Percentiles rank a stretch among this genome's conserved stretches.
These are phyloP conservation scores for Caenorhabditis sp. DNA, from an alignment of 2,888 invertebrate species.

Conservation along the genomic window DNA sequence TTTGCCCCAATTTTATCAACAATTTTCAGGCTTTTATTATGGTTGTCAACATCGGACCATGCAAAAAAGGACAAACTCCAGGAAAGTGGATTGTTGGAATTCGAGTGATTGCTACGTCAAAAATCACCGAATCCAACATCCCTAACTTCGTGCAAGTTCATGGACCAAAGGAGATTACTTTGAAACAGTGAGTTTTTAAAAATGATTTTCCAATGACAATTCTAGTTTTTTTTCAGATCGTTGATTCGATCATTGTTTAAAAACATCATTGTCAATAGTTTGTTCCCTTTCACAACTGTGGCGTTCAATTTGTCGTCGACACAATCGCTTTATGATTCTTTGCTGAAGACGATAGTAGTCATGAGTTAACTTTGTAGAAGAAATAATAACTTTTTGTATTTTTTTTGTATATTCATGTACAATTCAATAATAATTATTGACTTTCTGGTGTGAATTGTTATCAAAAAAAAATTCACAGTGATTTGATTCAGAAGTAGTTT, in stretches of 20 bases:
- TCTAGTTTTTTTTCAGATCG: constrained; percentile 47
- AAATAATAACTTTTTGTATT: no score
- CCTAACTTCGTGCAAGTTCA: constrained; percentile 47
- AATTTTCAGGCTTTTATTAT: constrained; percentile 45
- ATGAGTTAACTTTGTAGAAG: constrained; percentile 3
- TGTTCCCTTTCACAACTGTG: constrained; percentile 65
- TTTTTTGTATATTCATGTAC: background rate
- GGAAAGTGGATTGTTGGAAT: constrained; percentile 64
- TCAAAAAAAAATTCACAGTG: no score
- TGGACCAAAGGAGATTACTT: constrained; percentile 32
- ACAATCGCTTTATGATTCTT: constrained; percentile 65
- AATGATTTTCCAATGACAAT: background rate
- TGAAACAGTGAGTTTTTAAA: constrained; percentile 42
- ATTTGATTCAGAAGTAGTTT: no score
- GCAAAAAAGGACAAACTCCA: constrained; percentile 60
- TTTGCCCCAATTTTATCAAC: no score
- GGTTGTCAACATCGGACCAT: constrained; percentile 28
- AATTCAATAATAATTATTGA: background rate
- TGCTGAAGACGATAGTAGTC: constrained; percentile 63
- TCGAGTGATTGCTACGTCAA: constrained; percentile 57
- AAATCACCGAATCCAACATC: constrained; percentile 33
- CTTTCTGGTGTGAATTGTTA: background rate
- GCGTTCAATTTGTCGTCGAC: constrained; percentile 62
- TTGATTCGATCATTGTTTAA: constrained; percentile 64
- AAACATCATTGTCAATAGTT: constrained; percentile 64